Evolutionary conservation across 2,888 invertebrate genomes (phyloP), one percentile per base, ranked within the genome.

Genomic region (Heliconius hortense): DNA sequence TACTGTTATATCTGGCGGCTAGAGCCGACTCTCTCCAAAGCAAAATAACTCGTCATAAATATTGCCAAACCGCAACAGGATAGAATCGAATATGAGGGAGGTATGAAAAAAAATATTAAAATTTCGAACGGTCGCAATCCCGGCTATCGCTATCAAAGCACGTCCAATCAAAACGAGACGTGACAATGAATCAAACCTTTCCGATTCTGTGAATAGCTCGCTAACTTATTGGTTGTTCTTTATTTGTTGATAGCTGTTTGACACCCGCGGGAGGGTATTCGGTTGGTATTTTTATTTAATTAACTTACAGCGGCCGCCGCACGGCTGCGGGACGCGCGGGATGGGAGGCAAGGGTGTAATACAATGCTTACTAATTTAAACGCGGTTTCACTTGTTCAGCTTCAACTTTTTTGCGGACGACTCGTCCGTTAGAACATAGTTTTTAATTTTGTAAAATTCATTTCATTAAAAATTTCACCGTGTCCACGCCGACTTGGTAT

Each of bases 141-240:
- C 84, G 82, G 89, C 89, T 92, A 93, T 92, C 93, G 89, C 85
- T 92, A 90, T 90, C 93, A 92, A 90, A 92, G 93, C 94, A 94
- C 94, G 93, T 93, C 90, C 93, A 93, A 92, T 93, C 91, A 91
- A 91, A 92, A 87, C 89, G 91, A 87, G 91, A 91, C 93, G 93
- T 93, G 93, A 93, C 92, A 92, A 90, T 91, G 92, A 92, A 91
- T 91, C 89, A 89, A 88, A 89, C 90, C 90, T 90, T 92, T 91
- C 87, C 89, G 90, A 89, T 90, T 87, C 87, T 86, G 86, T 90
- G 90, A 91, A 91, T 92, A 89, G 89, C 86, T 84, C 84, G 90
- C 90, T 91, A 92, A 92, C 91, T 93, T 93, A 93, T 91, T 91
- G 91, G 88, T 89, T 84, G 87, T 89, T 87, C 89, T 92, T 92